Evolutionary conservation across 2,888 invertebrate species (phyloP).

Genomic region (Synanthedon tipuliformis): DNA sequence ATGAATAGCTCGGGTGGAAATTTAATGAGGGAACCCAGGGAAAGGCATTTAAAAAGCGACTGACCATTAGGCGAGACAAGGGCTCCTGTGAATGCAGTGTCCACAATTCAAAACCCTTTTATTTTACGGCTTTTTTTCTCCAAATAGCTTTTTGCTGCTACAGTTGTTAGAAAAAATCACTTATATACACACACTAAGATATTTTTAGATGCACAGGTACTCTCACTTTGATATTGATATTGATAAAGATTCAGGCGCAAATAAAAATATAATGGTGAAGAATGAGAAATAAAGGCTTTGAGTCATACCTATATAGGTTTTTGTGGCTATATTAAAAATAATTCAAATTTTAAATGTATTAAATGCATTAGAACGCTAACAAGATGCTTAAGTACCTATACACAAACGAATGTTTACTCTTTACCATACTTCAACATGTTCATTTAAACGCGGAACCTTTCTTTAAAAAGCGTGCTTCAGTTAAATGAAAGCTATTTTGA

Average conservation of each 20-base stretch:
- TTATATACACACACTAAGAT: no score
- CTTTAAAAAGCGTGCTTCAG: slow-evolving; percentile 23
- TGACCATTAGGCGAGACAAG: slow-evolving; percentile 55
- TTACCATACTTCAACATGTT: slow-evolving; percentile 45
- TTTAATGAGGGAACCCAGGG: slow-evolving; percentile 50
- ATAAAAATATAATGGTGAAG: no score
- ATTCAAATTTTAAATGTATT: no score
- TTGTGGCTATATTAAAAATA: no score
- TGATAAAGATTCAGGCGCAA: no score
- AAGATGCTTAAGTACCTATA: slow-evolving; percentile 42
- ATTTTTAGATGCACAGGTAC: no score
- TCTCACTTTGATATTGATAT: no score
- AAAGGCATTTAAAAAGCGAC: slow-evolving; percentile 34
- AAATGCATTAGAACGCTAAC: slow-evolving; percentile 25
- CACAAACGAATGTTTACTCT: slow-evolving; percentile 41
- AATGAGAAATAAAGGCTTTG: no score
- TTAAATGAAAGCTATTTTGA: slow-evolving; percentile 40
- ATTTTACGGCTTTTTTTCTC: not conserved
- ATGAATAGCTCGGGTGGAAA: slow-evolving; percentile 52
- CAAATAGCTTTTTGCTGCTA: not conserved
- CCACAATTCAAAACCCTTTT: slow-evolving; percentile 13
- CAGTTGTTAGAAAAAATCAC: not conserved
- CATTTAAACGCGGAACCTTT: slow-evolving; percentile 45
- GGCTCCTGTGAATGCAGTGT: slow-evolving; percentile 39
- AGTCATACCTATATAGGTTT: no score